Conservation (phyloP, 2,113 vertebrate genomes). For the Cyphomyrus discorhynchus region DNA sequence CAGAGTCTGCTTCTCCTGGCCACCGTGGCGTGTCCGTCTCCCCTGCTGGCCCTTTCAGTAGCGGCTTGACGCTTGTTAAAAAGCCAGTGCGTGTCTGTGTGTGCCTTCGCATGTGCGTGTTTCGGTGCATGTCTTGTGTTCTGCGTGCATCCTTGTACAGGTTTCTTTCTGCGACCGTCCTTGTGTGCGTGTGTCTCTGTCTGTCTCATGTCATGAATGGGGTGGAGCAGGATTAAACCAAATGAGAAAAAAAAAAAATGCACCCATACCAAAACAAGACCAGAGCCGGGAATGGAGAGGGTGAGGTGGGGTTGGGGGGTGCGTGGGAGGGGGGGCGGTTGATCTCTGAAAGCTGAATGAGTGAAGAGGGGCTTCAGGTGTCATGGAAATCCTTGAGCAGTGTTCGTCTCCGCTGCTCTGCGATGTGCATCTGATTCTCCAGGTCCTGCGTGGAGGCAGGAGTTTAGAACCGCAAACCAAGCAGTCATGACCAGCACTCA, state of each 20-base stretch:
- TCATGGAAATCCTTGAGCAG: conserved; percentile 99
- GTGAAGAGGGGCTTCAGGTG: conserved; percentile 67
- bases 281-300: conserved; percentile 17
- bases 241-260: background rate
- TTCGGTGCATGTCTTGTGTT: background rate
- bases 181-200: background rate
- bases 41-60: background rate
- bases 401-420: conserved; percentile 93
- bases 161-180: background rate
- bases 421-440: conserved; percentile 99
- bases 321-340: conserved; percentile 34
- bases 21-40: background rate
- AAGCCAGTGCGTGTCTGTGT: conserved; percentile 11
- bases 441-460: conserved; percentile 70
- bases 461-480: background rate
- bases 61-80: conserved; percentile 21
- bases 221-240: conserved; percentile 9
- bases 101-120: background rate
- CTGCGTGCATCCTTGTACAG: background rate
- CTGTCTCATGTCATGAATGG: background rate
- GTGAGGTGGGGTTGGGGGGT: conserved; percentile 27
- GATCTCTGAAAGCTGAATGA: conserved; percentile 39
- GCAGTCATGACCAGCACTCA: background rate
- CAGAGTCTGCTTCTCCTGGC: background rate
- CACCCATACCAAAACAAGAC: conserved; percentile 12